phyloP scores from a whole-genome alignment of 2,113 vertebrate genomes.

The Candoia aspera region DNA sequence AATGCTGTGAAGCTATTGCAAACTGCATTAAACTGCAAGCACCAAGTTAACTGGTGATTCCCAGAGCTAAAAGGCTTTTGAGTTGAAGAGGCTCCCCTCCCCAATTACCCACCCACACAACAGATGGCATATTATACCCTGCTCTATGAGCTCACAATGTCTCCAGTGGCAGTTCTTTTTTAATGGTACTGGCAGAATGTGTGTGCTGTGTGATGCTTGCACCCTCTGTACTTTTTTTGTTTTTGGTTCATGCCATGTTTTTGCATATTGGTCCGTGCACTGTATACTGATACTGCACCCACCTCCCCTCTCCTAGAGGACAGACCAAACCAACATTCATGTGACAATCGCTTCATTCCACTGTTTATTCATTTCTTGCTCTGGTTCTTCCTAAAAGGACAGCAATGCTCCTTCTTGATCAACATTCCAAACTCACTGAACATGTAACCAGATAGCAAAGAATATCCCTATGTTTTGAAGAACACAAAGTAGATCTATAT shows the following conservation, averaged over 20 bases:
- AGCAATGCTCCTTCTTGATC: neutral
- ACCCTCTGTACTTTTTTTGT: slow-evolving; percentile 15
- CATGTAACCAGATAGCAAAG: neutral
- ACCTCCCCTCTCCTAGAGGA: neutral
- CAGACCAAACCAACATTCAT: neutral
- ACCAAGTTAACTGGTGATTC: neutral
- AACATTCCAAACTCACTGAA: neutral
- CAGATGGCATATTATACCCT: slow-evolving; percentile 25
- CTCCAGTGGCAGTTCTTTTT: slow-evolving; percentile 4
- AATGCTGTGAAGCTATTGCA: neutral
- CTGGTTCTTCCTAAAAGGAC: neutral
- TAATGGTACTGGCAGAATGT: slow-evolving; percentile 11
- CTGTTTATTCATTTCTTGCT: neutral
- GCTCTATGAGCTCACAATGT: slow-evolving; percentile 27
- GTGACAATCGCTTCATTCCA: neutral
- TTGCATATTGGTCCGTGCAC: slow-evolving; percentile 1
- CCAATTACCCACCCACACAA: slow-evolving; percentile 28
- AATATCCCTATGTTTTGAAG: neutral
- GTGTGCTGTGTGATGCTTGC: slow-evolving; percentile 3
- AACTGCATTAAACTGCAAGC: slow-evolving; percentile 10
- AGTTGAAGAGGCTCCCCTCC: neutral
- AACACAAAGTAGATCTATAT: neutral
- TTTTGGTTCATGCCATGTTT: slow-evolving; percentile 10
- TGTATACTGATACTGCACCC: neutral
- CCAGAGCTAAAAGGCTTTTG: slow-evolving; percentile 20